These are phyloP conservation scores for Muntiacus reevesi DNA, from an alignment of 2,113 vertebrate species.

Conservation along the genomic window DNA sequence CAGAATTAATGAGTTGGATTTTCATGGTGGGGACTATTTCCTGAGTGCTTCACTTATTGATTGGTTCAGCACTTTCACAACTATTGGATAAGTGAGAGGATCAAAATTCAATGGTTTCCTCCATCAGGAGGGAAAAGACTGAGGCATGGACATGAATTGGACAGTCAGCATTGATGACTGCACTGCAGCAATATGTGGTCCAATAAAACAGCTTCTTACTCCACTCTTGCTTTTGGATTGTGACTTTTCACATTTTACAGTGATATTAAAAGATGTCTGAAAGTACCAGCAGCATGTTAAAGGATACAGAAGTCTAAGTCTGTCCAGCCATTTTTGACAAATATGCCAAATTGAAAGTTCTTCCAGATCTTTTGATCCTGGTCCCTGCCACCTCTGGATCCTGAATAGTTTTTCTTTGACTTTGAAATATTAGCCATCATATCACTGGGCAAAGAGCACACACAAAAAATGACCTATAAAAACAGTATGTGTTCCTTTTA, in stretches of 20 bases:
- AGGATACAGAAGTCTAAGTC: not conserved
- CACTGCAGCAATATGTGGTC: not conserved
- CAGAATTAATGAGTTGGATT: not conserved
- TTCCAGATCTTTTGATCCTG: not conserved
- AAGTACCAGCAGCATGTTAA: not conserved
- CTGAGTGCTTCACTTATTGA: not conserved
- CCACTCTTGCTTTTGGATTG: not conserved
- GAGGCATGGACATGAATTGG: not conserved
- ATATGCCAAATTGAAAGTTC: not conserved
- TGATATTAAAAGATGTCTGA: not conserved
- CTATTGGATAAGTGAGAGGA: not conserved
- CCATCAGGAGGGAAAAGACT: not conserved
- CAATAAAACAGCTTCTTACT: not conserved
- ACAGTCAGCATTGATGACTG: fast-evolving
- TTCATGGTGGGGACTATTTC: not conserved
- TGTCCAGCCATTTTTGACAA: not conserved
- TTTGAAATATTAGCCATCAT: not conserved
- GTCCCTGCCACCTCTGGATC: not conserved
- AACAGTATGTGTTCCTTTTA: not conserved
- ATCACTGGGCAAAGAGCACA: not conserved
- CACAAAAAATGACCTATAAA: not conserved
- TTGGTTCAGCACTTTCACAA: not conserved
- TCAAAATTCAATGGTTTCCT: not conserved
- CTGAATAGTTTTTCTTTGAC: not conserved
- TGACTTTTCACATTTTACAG: not conserved